Evolutionary conservation across 2,797 vertebrate genomes (phyloP).

Genomic region (Toxotes lorentzi): DNA sequence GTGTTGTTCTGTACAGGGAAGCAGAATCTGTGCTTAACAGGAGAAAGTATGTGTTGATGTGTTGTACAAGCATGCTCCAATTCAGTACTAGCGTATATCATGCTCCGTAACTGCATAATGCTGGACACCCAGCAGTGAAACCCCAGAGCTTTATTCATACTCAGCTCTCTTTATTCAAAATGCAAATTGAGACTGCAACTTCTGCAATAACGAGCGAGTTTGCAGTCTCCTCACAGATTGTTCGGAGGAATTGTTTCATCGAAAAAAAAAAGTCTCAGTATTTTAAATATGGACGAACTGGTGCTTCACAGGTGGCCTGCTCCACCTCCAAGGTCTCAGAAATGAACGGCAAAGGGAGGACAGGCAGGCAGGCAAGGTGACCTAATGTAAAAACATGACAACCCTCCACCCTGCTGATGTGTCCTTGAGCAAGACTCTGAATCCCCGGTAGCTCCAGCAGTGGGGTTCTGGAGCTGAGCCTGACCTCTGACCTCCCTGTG

Average conservation of each 20-base stretch:
- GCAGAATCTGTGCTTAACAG: constrained; percentile 14
- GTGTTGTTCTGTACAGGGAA: constrained; percentile 10
- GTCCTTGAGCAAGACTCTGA: constrained; percentile 56
- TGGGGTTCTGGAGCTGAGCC: constrained; percentile 38
- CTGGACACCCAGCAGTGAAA: constrained; percentile 30
- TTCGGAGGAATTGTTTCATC: constrained; percentile 28
- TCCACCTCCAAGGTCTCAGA: constrained; percentile 22
- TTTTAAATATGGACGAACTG: constrained; percentile 15
- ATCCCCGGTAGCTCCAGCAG: constrained; percentile 37
- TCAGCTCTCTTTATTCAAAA: constrained; percentile 49
- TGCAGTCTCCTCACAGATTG: constrained; percentile 44
- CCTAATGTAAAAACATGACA: constrained; percentile 39
- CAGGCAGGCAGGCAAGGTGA: constrained; percentile 46
- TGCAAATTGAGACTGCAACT: constrained; percentile 54
- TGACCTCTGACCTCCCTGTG: constrained; percentile 70
- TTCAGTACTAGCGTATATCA: constrained; percentile 7
- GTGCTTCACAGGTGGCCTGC: constrained; percentile 44
- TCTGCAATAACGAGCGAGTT: constrained; percentile 38
- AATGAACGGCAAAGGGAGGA: constrained; percentile 3
- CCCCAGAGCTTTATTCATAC: constrained; percentile 43
- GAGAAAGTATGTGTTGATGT: background rate
- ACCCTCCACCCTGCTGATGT: constrained; percentile 38
- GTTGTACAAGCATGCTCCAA: background rate
- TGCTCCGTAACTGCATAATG: constrained; percentile 17
- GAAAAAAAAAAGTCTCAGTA: background rate